Evolutionary conservation across 2,797 vertebrate genomes (phyloP), one percentile per base, ranked within the genome.

Genomic region (Catamblyrhynchus diadema): DNA sequence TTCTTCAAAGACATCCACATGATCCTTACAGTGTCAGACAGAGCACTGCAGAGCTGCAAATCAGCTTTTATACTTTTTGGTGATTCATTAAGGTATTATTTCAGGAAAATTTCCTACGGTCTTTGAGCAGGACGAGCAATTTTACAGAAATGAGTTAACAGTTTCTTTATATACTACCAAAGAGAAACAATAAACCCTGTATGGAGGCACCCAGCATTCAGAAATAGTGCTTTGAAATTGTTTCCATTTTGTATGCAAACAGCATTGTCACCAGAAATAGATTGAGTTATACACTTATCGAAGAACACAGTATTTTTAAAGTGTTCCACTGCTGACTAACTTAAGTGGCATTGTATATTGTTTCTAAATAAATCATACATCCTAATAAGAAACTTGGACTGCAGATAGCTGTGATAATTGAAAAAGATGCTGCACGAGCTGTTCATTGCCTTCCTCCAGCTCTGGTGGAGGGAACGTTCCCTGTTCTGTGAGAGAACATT

Each of bases 341-440:
- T 87, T 67, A 33, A 90, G 53, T 84, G 41, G 48, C 51, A 81
- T 17, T 81, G 42, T 69, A 79, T 42, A 75, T 44, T 81, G 35
- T 78, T 84, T 79, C 78, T 81, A 94, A 94, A 91, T 81, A 94
- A 94, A 89, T 86, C 66, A 81, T 73, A 35, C 27, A 50, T 88
- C 42, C 75, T 86, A 86, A 65, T 57, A 72, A 82, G 75, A 74
- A 88, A 70, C 53, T 64, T 62, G 54, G 56, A 33, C 80, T 83
- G 69, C 75, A 88, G 53, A 81, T 62, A 92, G 65, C 61, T 92
- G 75, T 73, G 86, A 62, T 87, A 93, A 87, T 77, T 90, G 79
- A 48, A 90, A 70, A 90, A 89, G 51, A 44, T 86, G 67, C 28
- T 73, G 78, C 60, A 80, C 0, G 8, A 94, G 86, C 62, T 96